Base-by-base conservation (phyloP, 2,113 vertebrate genomes). In the Cranoglanis bouderius region DNA sequence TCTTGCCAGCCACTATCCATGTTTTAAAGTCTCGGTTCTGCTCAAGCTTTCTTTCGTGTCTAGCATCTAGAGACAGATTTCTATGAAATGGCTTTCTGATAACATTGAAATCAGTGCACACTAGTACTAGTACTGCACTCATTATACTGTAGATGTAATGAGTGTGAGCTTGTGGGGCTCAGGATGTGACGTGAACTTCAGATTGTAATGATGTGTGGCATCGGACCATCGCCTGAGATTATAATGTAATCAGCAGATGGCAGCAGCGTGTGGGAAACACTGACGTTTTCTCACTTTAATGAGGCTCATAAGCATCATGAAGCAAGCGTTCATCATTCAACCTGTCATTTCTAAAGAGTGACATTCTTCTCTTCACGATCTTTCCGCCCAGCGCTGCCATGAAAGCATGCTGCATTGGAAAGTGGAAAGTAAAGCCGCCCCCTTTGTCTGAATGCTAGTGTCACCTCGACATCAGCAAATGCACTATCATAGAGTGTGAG, bases 211-310 rank as follows among this genome's bases (percentile, higher is more conserved):
- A 32, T 32, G 2, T 63, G 55, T 32, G 40, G 40, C 26, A 49
- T 49, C 9, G n/a, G 21, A 53, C 21, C 35, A 29, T 40, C 21
- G 19, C 35, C 43, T 18, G 78, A 16, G 32, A 53, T 84, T 77
- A 43, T 24, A 13, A 65, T 10, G 35, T 35, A 61, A 65, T 74
- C 89, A 90, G 85, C 72, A 90, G 89, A 77, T 87, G 85, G 85
- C 85, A 85, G 82, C 82, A 70, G 53, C 53, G 85, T 35, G 59
- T 43, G 46, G 55, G 55, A 55, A 51, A 38, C n/a, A 18, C 2
- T 63, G 72, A 32, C 16, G 59, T n/a, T 53, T 51, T 65, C 86
- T 38, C 61, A 53, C 75, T 81, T 65, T 49, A 80, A 87, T 13
- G 51, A 35, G 46, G 46, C 43, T 81, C 86, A 51, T 87, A 70